Evolutionary conservation across 2,113 vertebrate species (phyloP).

Genomic region (Gymnobelideus leadbeateri): DNA sequence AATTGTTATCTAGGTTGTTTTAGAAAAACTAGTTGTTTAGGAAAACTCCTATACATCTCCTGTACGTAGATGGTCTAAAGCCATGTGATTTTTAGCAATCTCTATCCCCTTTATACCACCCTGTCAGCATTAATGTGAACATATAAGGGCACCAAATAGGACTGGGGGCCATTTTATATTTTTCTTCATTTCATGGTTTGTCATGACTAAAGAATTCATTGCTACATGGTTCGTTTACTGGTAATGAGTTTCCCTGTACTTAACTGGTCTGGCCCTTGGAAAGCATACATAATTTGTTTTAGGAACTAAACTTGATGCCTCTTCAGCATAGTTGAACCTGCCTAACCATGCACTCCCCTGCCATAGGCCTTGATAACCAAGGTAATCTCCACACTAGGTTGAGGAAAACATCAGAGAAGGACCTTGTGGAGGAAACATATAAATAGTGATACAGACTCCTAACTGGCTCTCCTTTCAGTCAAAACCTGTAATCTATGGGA

Average conservation of each 20-base stretch:
- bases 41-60: neutral
- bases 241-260: neutral
- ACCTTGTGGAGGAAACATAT: neutral
- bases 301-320: neutral
- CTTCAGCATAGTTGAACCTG: neutral
- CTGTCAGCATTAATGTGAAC: neutral
- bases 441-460: neutral
- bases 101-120: neutral
- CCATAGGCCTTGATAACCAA: neutral
- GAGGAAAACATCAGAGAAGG: neutral
- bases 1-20: neutral
- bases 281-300: neutral
- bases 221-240: neutral
- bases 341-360: neutral
- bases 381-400: neutral
- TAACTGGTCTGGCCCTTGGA: neutral
- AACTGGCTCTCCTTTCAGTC: neutral
- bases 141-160: neutral
- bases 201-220: neutral
- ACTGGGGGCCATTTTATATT: neutral
- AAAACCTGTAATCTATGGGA: neutral
- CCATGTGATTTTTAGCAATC: neutral
- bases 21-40: neutral
- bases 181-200: neutral
- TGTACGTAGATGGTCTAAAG: neutral